Evolutionary conservation across 1,140 invertebrate species (phyloP).

Genomic region (Drosophila kanapiae): DNA sequence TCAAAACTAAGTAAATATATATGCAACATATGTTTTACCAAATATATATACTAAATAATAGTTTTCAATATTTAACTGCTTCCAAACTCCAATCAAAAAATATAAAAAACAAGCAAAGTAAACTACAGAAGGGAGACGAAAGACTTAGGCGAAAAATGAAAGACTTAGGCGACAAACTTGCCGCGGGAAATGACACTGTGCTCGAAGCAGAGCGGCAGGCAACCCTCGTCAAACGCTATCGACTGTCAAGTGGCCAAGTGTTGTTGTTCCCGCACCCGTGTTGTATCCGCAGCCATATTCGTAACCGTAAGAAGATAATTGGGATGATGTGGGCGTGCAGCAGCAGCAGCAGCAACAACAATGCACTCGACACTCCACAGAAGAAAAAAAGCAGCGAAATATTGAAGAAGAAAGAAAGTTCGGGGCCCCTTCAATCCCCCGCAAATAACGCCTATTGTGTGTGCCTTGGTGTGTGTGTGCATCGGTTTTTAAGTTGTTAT

Average conservation of each 20-base stretch:
- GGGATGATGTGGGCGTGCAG: conserved; percentile 58
- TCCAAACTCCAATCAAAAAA: background rate
- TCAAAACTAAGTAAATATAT: background rate
- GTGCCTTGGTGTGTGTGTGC: conserved; percentile 9
- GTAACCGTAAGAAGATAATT: conserved; percentile 42
- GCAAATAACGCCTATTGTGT: conserved; percentile 48
- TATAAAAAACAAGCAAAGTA: background rate
- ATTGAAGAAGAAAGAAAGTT: conserved; percentile 72
- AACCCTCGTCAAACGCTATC: conserved; percentile 39
- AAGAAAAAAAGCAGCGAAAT: conserved; percentile 57
- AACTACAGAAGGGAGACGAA: background rate
- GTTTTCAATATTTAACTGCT: background rate
- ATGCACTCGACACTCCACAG: conserved; percentile 23
- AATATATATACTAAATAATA: too few relatives aligned
- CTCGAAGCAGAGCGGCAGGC: background rate
- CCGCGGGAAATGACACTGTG: conserved; percentile 12
- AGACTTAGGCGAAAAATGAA: conserved; percentile 34
- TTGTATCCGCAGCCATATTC: background rate
- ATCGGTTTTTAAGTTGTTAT: conserved; percentile 47
- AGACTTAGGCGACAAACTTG: conserved; percentile 32
- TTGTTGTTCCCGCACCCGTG: background rate
- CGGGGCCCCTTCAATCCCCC: conserved; percentile 38
- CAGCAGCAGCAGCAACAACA: conserved; percentile 42
- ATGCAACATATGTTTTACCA: too few relatives aligned
- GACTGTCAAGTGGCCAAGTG: conserved; percentile 31